These are phyloP conservation scores for Argya squamiceps DNA, from an alignment of 2,797 vertebrate genomes.

Conservation along the genomic window DNA sequence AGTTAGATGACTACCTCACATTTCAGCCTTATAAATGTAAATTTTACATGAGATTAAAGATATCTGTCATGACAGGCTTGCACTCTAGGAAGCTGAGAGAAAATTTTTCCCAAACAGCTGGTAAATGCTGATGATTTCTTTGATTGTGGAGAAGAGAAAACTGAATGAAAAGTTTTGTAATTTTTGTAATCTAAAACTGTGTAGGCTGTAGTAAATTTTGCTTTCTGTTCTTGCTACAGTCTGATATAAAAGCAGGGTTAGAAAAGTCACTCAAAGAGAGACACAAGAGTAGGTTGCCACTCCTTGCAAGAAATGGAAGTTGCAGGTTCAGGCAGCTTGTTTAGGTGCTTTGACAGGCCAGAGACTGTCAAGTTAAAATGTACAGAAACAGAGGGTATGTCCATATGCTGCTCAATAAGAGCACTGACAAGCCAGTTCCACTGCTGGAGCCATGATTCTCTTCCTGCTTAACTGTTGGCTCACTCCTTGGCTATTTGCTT, in stretches of 20 bases:
- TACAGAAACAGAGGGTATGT: not conserved
- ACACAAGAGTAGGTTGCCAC: not conserved
- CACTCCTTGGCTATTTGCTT: conserved; percentile 23
- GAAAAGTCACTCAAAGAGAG: not conserved
- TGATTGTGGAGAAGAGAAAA: not conserved
- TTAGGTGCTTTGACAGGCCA: not conserved
- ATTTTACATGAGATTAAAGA: not conserved
- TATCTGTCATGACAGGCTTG: not conserved
- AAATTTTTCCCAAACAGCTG: not conserved
- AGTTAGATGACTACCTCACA: not conserved
- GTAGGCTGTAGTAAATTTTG: not conserved
- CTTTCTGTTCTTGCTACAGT: not conserved
- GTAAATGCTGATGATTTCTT: not conserved
- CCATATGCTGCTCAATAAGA: conserved; percentile 18
- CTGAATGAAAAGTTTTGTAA: not conserved
- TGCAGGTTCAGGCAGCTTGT: not conserved
- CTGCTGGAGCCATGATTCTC: not conserved
- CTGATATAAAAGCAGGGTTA: not conserved
- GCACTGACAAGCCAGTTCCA: not conserved
- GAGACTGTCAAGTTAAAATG: not conserved
- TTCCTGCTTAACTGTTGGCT: conserved; percentile 40
- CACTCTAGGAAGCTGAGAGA: not conserved
- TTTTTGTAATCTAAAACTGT: not conserved
- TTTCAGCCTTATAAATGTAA: not conserved
- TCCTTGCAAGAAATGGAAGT: not conserved